Conservation (phyloP, 2,888 invertebrate species). For the Ceratothoa steindachneri region DNA sequence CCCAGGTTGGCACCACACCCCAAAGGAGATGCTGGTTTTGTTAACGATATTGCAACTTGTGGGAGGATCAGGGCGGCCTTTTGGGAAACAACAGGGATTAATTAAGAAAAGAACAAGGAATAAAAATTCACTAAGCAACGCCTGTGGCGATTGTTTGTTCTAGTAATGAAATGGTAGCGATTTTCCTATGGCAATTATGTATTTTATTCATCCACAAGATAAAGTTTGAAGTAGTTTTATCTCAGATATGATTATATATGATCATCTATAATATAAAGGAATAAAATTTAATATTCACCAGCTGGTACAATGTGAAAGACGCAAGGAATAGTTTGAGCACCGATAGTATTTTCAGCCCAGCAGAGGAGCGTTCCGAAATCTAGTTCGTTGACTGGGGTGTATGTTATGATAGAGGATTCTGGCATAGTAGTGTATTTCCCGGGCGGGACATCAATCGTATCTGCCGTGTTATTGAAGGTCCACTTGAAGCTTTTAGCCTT, state of each 20-base stretch:
- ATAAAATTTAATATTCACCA: too few species aligned
- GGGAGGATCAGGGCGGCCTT: slow-evolving; percentile 70
- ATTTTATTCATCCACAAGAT: too few species aligned
- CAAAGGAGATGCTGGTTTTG: slow-evolving; percentile 71
- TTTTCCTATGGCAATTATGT: too few species aligned
- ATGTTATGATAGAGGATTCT: slow-evolving; percentile 22
- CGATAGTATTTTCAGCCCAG: slow-evolving; percentile 32
- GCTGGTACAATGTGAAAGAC: slow-evolving; percentile 40
- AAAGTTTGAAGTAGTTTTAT: too few species aligned
- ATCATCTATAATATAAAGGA: too few species aligned
- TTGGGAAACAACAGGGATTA: not conserved
- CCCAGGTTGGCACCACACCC: slow-evolving; percentile 66
- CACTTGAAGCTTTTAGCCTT: slow-evolving; percentile 82
- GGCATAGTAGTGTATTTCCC: slow-evolving; percentile 56
- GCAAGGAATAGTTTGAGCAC: slow-evolving; percentile 24
- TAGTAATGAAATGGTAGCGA: too few species aligned
- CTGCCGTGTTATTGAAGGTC: slow-evolving; percentile 55
- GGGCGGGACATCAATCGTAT: slow-evolving; percentile 61
- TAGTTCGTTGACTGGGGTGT: slow-evolving; percentile 25
- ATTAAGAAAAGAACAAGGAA: too few species aligned
- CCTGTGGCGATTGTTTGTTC: too few species aligned
- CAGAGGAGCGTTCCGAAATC: slow-evolving; percentile 39
- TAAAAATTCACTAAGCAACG: too few species aligned
- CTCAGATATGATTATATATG: too few species aligned
- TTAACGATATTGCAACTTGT: slow-evolving; percentile 72